Conservation (phyloP, 2,113 vertebrate genomes). For the Notarius lentiginosus region DNA sequence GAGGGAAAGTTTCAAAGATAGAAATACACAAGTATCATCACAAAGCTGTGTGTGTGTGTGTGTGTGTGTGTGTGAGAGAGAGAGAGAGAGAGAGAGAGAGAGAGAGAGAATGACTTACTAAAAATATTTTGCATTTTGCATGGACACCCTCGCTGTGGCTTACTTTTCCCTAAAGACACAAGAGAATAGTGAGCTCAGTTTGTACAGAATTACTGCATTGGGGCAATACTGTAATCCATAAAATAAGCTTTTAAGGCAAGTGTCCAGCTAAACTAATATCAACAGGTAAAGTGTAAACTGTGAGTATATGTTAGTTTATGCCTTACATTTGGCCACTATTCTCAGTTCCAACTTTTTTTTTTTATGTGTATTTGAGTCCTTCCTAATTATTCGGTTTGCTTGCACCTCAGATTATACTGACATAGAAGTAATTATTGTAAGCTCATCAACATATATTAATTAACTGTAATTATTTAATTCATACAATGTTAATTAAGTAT, state of each 20-base stretch:
- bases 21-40: not conserved
- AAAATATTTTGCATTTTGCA: not conserved
- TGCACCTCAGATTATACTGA: not conserved
- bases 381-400: not conserved
- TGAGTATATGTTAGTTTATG: not conserved
- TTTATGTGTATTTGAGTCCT: not conserved
- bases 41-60: not conserved
- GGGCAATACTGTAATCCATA: not conserved
- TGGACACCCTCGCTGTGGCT: not conserved
- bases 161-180: conserved; percentile 5
- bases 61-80: not conserved
- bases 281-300: not conserved
- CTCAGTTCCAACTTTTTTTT: not conserved
- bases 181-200: not conserved
- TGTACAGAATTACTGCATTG: not conserved
- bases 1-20: not conserved
- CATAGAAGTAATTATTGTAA: not conserved
- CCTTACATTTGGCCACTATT: not conserved
- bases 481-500: not conserved
- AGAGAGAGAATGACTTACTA: not conserved
- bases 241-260: not conserved
- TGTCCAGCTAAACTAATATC: not conserved
- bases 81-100: not conserved
- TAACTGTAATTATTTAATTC: not conserved
- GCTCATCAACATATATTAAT: not conserved